Conservation (phyloP, 2,113 vertebrate genomes). For the Cebidichthys violaceus region DNA sequence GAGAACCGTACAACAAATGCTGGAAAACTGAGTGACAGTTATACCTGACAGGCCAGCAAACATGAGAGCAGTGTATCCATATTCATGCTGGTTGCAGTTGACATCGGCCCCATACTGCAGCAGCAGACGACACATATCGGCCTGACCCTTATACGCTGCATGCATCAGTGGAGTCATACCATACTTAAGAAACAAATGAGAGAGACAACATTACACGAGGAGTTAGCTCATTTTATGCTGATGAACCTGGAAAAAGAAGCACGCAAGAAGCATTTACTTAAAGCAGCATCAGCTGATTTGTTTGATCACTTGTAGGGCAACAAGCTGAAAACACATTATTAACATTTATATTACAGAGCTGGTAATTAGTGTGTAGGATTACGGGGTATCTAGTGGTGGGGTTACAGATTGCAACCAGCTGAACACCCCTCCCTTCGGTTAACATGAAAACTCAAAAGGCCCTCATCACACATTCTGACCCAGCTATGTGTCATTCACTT, state of each 20-base stretch:
- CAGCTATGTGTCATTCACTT: too few species aligned
- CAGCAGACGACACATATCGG: constrained; percentile 91
- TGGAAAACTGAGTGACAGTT: not conserved
- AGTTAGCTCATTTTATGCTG: not conserved
- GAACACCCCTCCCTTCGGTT: too few species aligned
- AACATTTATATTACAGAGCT: too few species aligned
- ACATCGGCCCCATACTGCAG: constrained; percentile 92
- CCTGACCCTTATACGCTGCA: constrained; percentile 92
- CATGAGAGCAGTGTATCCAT: constrained; percentile 95
- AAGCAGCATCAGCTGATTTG: not conserved
- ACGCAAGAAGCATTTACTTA: not conserved
- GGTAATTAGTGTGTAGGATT: too few species aligned
- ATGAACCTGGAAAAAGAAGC: not conserved
- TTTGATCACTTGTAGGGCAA: not conserved
- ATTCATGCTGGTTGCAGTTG: constrained; percentile 94
- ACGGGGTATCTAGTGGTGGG: too few species aligned
- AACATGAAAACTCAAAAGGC: too few species aligned
- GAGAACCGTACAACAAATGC: not conserved
- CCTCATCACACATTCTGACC: too few species aligned
- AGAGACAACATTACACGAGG: not conserved
- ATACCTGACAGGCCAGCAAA: constrained; percentile 96
- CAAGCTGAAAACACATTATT: not conserved
- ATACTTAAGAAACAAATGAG: constrained; percentile 78
- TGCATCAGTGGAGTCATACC: constrained; percentile 98
- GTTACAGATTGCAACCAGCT: too few species aligned